Conservation (phyloP, 2,797 vertebrate genomes). For the Muscicapa comitata region DNA sequence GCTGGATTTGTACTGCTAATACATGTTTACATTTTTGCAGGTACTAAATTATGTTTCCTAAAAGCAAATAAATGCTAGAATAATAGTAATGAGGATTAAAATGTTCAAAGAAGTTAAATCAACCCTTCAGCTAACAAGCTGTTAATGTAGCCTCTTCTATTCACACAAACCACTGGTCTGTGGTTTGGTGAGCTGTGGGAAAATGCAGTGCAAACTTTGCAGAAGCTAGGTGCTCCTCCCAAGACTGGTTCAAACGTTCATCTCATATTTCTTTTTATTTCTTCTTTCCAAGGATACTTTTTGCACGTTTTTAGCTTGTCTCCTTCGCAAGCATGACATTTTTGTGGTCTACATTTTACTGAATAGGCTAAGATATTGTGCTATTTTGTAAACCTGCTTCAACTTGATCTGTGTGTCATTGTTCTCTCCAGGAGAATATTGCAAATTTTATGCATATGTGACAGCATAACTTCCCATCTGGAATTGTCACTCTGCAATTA, state of each 20-base stretch:
- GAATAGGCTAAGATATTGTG: not conserved
- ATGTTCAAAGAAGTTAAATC: not conserved
- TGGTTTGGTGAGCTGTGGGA: conserved; percentile 18
- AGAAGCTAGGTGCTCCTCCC: not conserved
- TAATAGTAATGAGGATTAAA: conserved; percentile 4
- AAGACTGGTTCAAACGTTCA: not conserved
- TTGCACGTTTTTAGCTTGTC: not conserved
- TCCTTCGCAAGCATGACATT: not conserved
- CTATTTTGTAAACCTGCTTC: not conserved
- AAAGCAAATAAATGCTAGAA: conserved; percentile 7
- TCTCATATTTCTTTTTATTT: not conserved
- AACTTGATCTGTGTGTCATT: not conserved
- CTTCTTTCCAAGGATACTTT: not conserved
- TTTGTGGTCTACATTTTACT: not conserved
- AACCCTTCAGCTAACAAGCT: not conserved
- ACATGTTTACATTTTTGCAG: not conserved
- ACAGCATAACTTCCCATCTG: not conserved
- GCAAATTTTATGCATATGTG: not conserved
- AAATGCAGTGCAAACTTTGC: not conserved
- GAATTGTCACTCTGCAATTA: not conserved
- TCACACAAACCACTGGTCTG: not conserved
- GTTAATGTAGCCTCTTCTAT: not conserved
- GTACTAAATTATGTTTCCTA: not conserved
- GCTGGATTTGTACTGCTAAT: not conserved
- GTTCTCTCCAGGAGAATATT: not conserved